A percentile compares a stretch with the other conserved stretches of the same genome.
phyloP scores from a whole-genome alignment of 1,140 invertebrate species.

The Notospermus geniculatus region DNA sequence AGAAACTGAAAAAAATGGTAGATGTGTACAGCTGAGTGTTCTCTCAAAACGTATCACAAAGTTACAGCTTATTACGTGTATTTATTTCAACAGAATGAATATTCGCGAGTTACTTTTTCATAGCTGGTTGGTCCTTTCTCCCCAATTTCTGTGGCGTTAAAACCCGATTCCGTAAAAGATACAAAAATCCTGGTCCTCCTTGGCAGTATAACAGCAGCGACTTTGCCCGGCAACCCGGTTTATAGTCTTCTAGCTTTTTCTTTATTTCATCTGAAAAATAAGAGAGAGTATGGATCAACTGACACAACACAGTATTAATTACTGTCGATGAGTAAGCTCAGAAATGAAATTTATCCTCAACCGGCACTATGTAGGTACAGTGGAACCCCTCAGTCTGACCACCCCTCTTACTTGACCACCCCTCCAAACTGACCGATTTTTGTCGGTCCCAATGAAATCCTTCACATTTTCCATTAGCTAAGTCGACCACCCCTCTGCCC shows the following conservation, averaged over 20 bases:
- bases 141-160: slow-evolving; percentile 3
- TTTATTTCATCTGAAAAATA: neutral
- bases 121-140: neutral
- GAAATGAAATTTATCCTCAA: too few relatives aligned
- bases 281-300: too few relatives aligned
- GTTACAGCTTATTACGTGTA: neutral
- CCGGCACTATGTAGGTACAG: too few relatives aligned
- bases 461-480: too few relatives aligned
- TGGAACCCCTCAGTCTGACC: too few relatives aligned
- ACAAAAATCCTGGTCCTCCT: slow-evolving; percentile 3
- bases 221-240: slow-evolving; percentile 5
- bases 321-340: too few relatives aligned
- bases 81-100: neutral
- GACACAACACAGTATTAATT: too few relatives aligned
- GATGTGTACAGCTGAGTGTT: neutral
- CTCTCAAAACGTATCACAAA: neutral
- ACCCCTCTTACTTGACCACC: too few relatives aligned
- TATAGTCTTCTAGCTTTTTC: neutral
- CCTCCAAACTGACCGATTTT: too few relatives aligned
- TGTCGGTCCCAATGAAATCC: too few relatives aligned
- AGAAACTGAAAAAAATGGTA: neutral
- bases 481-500: too few relatives aligned
- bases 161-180: neutral
- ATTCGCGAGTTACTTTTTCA: neutral
- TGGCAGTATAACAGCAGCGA: slow-evolving; percentile 2